Evolutionary conservation across 2,113 vertebrate genomes (phyloP).

Genomic region (Pogonocichla stellata): DNA sequence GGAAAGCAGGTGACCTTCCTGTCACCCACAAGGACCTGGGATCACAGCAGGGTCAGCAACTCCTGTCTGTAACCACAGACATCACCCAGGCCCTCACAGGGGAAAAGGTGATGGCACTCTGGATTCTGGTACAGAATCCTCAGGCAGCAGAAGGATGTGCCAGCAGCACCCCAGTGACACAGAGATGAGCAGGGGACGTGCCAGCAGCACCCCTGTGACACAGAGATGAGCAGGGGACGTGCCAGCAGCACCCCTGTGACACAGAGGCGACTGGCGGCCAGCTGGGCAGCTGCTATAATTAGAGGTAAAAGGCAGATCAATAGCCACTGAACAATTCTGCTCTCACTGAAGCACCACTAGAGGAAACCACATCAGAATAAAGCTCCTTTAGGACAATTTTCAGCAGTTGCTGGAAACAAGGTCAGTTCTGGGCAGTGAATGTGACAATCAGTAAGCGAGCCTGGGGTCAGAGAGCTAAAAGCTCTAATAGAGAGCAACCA

Average conservation of each 20-base stretch:
- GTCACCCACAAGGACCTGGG: fast-evolving
- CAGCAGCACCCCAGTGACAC: not conserved
- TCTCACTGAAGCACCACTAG: not conserved
- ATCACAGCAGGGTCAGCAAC: not conserved
- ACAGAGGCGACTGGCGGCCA: fast-evolving
- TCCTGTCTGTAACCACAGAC: not conserved
- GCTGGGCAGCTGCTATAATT: not conserved
- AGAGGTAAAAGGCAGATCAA: not conserved
- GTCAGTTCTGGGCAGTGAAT: not conserved
- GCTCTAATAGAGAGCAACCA: not conserved
- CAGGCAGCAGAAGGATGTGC: fast-evolving
- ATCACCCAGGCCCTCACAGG: fast-evolving
- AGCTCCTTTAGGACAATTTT: not conserved
- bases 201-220: fast-evolving
- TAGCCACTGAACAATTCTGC: not conserved
- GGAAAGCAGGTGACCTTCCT: not conserved
- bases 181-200: fast-evolving
- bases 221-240: fast-evolving
- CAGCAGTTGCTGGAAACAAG: not conserved
- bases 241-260: not conserved
- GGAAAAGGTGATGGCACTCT: not conserved
- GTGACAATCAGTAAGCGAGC: fast-evolving
- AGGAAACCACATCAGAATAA: not conserved
- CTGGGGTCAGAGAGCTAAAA: not conserved
- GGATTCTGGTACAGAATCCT: not conserved